Evolutionary conservation across 2,797 vertebrate genomes (phyloP).

Genomic region (Antennarius maculatus): DNA sequence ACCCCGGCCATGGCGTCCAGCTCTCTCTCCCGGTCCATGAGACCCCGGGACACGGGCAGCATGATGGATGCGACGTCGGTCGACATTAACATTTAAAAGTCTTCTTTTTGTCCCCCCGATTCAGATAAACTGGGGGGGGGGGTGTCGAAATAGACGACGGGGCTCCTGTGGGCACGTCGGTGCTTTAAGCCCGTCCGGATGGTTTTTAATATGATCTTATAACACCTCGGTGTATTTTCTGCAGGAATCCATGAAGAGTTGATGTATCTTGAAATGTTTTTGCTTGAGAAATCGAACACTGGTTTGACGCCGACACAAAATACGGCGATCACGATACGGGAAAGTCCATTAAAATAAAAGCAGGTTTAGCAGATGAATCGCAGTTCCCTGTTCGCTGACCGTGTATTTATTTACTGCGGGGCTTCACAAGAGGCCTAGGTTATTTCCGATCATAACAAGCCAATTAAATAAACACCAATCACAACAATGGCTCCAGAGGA

Average conservation of each 20-base stretch:
- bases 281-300: neutral
- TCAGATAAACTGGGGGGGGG: constrained; percentile 38
- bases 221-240: constrained; percentile 14
- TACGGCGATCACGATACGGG: neutral
- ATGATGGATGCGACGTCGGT: constrained; percentile 87
- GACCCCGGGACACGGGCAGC: constrained; percentile 85
- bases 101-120: constrained; percentile 34
- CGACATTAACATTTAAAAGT: constrained; percentile 87
- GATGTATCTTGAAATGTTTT: constrained; percentile 41
- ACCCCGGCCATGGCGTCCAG: constrained; percentile 81
- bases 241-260: constrained; percentile 48
- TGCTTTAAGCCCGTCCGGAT: constrained; percentile 26
- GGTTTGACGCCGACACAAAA: constrained; percentile 7
- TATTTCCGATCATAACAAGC: constrained; percentile 66
- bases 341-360: constrained; percentile 2
- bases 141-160: neutral
- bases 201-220: constrained; percentile 15
- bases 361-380: constrained; percentile 22
- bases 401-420: constrained; percentile 63
- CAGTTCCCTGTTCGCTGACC: constrained; percentile 50
- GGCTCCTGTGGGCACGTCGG: constrained; percentile 33
- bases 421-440: constrained; percentile 66
- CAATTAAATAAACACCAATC: constrained; percentile 66
- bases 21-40: constrained; percentile 85
- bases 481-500: constrained; percentile 53